Evolutionary conservation across 1,140 invertebrate species (phyloP).

Genomic region (Drosophila erecta): DNA sequence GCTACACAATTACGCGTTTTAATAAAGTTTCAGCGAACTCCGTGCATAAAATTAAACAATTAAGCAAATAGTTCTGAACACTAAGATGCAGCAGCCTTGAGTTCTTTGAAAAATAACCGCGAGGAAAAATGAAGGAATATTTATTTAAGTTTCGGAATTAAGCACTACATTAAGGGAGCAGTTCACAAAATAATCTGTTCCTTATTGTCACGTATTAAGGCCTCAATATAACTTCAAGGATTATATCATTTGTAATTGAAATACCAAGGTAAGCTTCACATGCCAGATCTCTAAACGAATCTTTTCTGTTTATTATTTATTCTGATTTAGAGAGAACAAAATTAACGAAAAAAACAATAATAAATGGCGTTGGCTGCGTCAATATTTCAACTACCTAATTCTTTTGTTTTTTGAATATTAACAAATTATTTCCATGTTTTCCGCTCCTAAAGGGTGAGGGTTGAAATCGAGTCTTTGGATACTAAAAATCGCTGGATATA

Average conservation of each 20-base stretch:
- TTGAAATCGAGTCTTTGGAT: conserved; percentile 41
- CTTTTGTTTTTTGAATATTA: not conserved
- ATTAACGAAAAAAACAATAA: no score
- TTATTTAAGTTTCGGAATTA: not conserved
- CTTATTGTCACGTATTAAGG: no score
- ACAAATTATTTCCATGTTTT: not conserved
- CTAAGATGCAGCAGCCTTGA: conserved; percentile 2
- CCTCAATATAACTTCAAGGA: no score
- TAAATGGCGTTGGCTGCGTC: no score
- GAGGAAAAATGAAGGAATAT: not conserved
- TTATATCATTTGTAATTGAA: no score
- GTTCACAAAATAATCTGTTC: no score
- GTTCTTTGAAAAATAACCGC: not conserved
- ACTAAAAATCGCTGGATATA: conserved; percentile 28
- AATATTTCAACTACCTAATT: no score
- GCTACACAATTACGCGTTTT: conserved; percentile 33
- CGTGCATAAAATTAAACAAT: conserved; percentile 62
- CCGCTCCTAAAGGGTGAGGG: not conserved
- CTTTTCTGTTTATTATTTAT: no score
- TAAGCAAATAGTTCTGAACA: conserved; percentile 55
- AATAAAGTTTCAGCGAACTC: conserved; percentile 46
- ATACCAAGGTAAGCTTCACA: no score
- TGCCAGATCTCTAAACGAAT: no score
- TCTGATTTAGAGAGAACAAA: no score
- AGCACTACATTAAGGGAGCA: no score